Evolutionary conservation across 2,888 invertebrate species (phyloP), one percentile per base, ranked within the genome.

Genomic region (Dendrolimus pini): DNA sequence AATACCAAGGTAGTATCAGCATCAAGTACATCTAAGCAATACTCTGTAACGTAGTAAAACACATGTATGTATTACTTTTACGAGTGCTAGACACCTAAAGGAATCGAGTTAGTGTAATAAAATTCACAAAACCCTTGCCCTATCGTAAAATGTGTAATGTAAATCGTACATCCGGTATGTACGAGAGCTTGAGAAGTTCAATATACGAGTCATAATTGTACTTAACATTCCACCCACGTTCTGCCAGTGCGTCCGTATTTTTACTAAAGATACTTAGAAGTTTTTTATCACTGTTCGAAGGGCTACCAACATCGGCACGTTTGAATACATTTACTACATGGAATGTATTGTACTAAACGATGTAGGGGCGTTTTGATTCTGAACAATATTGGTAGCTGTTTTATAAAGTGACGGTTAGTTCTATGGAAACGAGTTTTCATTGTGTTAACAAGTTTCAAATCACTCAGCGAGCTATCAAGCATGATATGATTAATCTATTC

Each of bases 191-290:
- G 41, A 61, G 60, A 56, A 53, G 60, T 59, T 59, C 63, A 59
- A 61, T 59, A 59, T 56, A 58, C 47, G 56, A 59, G 59, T 62
- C 59, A 63, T 58, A 60, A 56, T 56, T 53, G 62, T 60, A 62
- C 59, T 63, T 57, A 54, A 59, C 59, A 63, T 63, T 61, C 61
- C 12, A 58, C 55, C 41, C 58, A 56, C 59, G 60, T 60, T 52
- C 47, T 9, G 1, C 14, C 10, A 56, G 53, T 53, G 10, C 52
- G 47, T 56, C 41, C 55, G 41, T 56, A 56, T 53, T 56, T 56
- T 52, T 56, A 47, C 9, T 47, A 47, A 47, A 8, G 47, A 47
- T 47, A 47, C 47, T 47, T 12, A 47, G 47, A 47, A 7, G 47
- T 47, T 47, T 47, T 18, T 47, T 47, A 47, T 47, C 47, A 47